Evolutionary conservation across 1,140 invertebrate genomes (phyloP), one percentile per base, ranked within the genome.

Genomic region (Vollenhovia emeryi): DNA sequence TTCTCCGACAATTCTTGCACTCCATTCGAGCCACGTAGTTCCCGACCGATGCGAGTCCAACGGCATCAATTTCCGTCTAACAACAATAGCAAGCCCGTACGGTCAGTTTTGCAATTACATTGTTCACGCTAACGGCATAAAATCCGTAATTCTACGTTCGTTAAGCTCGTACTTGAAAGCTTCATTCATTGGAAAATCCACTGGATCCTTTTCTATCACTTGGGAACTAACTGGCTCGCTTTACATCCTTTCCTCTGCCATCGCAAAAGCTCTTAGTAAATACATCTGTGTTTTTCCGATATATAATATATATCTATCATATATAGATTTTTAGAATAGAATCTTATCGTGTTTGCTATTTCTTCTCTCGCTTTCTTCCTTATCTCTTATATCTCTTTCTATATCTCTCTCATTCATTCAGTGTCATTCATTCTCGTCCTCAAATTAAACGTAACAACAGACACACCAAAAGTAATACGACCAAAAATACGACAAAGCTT

Each of bases 351-450:
- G 62, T 59, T 71, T 55, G 24, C 18, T 73, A 68, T 68, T 73
- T 73, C 66, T 73, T 73, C 33, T 68, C 27, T 57, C 8, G 36
- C 6, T 80, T 48, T 27, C 18, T 85, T 48, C 50, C 52, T 68
- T 60, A 45, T 50, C n/a, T 45, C 3, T 45, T 66, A 68, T 57
- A 80, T 85, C 74, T 85, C 60, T 85, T 79, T 79, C 73, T 66
- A 27, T 68, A 50, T 69, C 11, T 73, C 60, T 73, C 52, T 82
- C 50, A 24, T 48, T 52, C 55, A 45, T 71, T 30, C 36, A 43
- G 36, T 80, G 52, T 68, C 66, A 71, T 43, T 59, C 60, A 79
- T 68, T 68, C 59, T 78, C 66, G 50, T 18, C 43, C 24, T 40
- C 76, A 27, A 68, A 48, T 11, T 69, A 57, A 79, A 82, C 30